phyloP scores from a whole-genome alignment of 2,888 invertebrate species.

The Hedychridium roseum region DNA sequence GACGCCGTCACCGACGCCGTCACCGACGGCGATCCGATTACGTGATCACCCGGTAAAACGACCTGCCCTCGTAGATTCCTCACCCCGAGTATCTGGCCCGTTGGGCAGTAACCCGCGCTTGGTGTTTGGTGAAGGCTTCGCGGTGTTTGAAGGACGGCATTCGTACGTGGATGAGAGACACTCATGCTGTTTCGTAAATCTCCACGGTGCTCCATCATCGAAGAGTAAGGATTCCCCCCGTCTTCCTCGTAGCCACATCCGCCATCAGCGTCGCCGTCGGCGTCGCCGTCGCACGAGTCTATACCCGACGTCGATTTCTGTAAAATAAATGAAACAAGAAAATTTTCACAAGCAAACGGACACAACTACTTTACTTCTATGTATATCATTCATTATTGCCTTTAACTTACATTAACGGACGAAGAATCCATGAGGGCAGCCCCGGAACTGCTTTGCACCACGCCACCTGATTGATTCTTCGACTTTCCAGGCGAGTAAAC shows the following conservation, averaged over 20 bases:
- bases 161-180: no score
- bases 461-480: conserved; percentile 54
- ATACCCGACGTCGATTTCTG: conserved; percentile 40
- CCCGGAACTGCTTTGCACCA: conserved; percentile 58
- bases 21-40: background rate
- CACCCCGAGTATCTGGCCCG: conserved; percentile 56
- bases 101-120: no score
- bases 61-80: conserved; percentile 47
- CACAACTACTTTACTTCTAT: no score
- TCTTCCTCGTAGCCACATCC: conserved; percentile 28
- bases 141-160: no score
- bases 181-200: no score
- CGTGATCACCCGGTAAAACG: conserved; percentile 19
- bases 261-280: conserved; percentile 5
- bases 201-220: no score
- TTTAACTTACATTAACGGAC: conserved; percentile 51
- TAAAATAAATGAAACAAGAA: background rate
- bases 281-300: conserved; percentile 33
- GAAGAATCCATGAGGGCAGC: conserved; percentile 57
- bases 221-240: no score
- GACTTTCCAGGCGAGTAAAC: conserved; percentile 57
- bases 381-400: no score
- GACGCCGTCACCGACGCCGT: conserved; percentile 11
- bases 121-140: no score
- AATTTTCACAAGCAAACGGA: no score